These are phyloP conservation scores for Channa maculata DNA, from an alignment of 2,113 vertebrate species.

Conservation along the genomic window DNA sequence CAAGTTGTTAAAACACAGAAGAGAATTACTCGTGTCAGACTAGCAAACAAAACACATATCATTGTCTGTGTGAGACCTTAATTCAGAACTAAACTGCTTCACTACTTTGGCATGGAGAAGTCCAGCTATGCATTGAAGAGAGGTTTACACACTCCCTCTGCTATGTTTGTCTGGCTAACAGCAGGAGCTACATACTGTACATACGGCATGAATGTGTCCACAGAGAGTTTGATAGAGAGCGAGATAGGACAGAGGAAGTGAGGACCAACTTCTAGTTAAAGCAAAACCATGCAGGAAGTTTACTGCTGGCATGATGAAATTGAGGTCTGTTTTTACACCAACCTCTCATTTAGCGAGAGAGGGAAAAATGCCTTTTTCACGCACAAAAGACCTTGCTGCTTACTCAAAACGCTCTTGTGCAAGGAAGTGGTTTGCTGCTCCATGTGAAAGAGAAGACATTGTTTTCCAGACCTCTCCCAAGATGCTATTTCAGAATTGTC, in stretches of 20 bases:
- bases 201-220: neutral
- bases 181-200: neutral
- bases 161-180: neutral
- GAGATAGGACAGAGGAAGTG: neutral
- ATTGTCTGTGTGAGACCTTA: conserved; percentile 58
- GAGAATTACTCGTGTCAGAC: conserved; percentile 61
- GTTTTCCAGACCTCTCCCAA: conserved; percentile 67
- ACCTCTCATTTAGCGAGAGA: conserved; percentile 46
- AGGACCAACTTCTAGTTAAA: conserved; percentile 22
- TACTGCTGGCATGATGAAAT: conserved; percentile 31
- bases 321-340: conserved; percentile 59
- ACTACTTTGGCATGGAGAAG: no score
- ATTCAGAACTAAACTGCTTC: neutral
- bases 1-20: conserved; percentile 79
- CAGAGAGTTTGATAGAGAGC: neutral
- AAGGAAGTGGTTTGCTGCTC: conserved; percentile 71
- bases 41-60: conserved; percentile 65
- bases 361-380: conserved; percentile 49
- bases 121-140: neutral
- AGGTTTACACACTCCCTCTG: conserved; percentile 7
- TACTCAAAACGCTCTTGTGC: conserved; percentile 51
- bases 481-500: conserved; percentile 74
- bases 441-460: conserved; percentile 70
- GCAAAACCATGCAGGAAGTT: conserved; percentile 32
- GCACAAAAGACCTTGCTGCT: conserved; percentile 47